These are phyloP conservation scores for Epicampocera succincta DNA, from an alignment of 2,888 invertebrate species.

Conservation along the genomic window DNA sequence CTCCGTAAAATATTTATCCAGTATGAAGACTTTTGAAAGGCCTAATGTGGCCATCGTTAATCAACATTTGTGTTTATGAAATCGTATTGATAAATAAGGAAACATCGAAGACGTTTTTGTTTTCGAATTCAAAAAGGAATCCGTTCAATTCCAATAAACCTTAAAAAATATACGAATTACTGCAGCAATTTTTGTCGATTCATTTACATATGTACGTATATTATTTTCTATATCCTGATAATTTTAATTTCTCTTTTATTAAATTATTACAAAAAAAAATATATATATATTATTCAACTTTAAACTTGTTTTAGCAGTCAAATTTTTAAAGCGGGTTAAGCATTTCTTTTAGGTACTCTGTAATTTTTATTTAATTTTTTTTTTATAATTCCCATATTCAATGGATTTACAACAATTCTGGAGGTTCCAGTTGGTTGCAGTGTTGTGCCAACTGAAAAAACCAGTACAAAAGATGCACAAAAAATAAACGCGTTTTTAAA, in stretches of 20 bases:
- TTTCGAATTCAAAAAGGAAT: background rate
- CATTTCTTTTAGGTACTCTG: background rate
- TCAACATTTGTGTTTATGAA: conserved; percentile 78
- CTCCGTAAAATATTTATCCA: conserved; percentile 98
- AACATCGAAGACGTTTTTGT: conserved; percentile 37
- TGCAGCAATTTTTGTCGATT: too few relatives aligned
- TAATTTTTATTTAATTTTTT: conserved; percentile 12
- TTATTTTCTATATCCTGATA: too few relatives aligned
- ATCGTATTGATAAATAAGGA: conserved; percentile 56
- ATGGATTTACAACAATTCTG: conserved; percentile 43
- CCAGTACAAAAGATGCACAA: conserved; percentile 14
- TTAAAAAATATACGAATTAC: too few relatives aligned
- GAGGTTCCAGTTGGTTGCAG: conserved; percentile 5
- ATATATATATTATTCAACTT: too few relatives aligned
- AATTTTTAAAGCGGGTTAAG: conserved; percentile 2
- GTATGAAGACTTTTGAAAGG: conserved; percentile 97
- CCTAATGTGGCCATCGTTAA: conserved; percentile 94
- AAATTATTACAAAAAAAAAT: too few relatives aligned
- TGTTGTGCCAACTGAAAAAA: conserved; percentile 5
- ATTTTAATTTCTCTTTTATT: too few relatives aligned
- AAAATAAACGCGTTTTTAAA: conserved; percentile 40
- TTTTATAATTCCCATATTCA: conserved; percentile 29
- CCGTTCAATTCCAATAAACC: background rate
- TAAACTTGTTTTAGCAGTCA: too few relatives aligned
- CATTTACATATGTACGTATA: too few relatives aligned